These are phyloP conservation scores for Caradrina clavipalpis DNA, from an alignment of 2,888 invertebrate genomes.

Conservation along the genomic window DNA sequence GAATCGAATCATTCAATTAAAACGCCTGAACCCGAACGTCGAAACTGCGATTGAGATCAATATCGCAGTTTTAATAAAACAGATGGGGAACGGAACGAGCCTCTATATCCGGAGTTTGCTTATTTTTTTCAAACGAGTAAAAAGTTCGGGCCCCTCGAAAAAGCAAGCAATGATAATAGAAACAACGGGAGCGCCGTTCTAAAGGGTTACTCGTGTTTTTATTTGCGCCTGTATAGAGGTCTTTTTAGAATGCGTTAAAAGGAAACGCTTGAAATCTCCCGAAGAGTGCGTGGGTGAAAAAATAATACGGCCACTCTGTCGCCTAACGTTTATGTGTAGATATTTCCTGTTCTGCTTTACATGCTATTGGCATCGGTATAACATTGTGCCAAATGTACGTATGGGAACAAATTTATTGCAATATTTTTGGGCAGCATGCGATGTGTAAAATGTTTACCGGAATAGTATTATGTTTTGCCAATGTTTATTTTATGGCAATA, in stretches of 20 bases:
- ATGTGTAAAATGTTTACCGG: conserved; percentile 41
- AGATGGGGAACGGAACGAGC: conserved; percentile 84
- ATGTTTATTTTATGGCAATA: conserved; percentile 37
- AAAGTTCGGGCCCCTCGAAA: conserved; percentile 81
- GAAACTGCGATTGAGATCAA: conserved; percentile 82
- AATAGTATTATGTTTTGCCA: conserved; percentile 21
- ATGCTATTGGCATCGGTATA: conserved; percentile 52
- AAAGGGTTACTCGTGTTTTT: conserved; percentile 88
- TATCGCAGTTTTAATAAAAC: conserved; percentile 90
- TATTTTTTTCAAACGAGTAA: conserved; percentile 82
- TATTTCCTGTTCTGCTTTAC: conserved; percentile 65
- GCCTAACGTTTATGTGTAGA: conserved; percentile 64
- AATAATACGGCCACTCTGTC: conserved; percentile 73
- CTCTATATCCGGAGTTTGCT: conserved; percentile 85
- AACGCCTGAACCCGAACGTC: conserved; percentile 70
- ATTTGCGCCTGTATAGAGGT: conserved; percentile 80
- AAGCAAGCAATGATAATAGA: conserved; percentile 88
- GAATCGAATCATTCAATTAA: conserved; percentile 84
- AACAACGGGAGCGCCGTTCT: conserved; percentile 83
- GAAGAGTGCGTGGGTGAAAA: conserved; percentile 76
- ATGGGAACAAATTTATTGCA: conserved; percentile 48
- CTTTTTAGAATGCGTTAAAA: conserved; percentile 84
- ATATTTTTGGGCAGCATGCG: conserved; percentile 44
- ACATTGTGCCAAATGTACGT: conserved; percentile 13
- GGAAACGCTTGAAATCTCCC: conserved; percentile 77